phyloP scores from a whole-genome alignment of 2,113 vertebrate species.

The Anoplopoma fimbria region DNA sequence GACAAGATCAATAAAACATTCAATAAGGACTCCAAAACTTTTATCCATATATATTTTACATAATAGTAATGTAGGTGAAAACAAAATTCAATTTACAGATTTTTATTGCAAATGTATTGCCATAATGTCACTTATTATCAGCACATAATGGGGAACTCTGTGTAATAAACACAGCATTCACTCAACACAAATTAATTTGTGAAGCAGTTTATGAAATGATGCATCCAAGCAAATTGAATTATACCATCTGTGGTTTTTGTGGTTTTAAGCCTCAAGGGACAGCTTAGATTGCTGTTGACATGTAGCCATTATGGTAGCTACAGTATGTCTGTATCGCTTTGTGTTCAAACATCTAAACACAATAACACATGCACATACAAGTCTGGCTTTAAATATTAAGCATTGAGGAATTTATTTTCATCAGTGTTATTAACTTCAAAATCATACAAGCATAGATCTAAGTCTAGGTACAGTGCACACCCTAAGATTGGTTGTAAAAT shows the following conservation, averaged over 20 bases:
- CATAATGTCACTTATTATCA: constrained; percentile 26
- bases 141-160: constrained; percentile 23
- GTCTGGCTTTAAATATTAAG: background rate
- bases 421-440: background rate
- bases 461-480: background rate
- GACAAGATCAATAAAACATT: constrained; percentile 21
- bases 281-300: constrained; percentile 43
- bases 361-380: background rate
- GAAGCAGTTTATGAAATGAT: constrained; percentile 56
- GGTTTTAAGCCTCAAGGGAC: constrained; percentile 49
- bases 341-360: constrained; percentile 21
- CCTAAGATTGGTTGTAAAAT: constrained; percentile 22
- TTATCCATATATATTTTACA: background rate
- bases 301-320: constrained; percentile 44
- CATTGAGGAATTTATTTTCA: background rate
- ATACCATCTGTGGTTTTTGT: constrained; percentile 64
- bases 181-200: constrained; percentile 53
- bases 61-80: background rate
- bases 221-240: constrained; percentile 60
- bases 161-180: constrained; percentile 45
- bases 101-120: constrained; percentile 4
- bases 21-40: constrained; percentile 18
- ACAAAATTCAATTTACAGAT: constrained; percentile 15
- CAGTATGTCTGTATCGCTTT: constrained; percentile 36
- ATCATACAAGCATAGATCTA: background rate